Percentiles rank a stretch among this genome's conserved stretches.
Conservation (phyloP, 1,140 invertebrate genomes). For the Ceratina japonica region DNA sequence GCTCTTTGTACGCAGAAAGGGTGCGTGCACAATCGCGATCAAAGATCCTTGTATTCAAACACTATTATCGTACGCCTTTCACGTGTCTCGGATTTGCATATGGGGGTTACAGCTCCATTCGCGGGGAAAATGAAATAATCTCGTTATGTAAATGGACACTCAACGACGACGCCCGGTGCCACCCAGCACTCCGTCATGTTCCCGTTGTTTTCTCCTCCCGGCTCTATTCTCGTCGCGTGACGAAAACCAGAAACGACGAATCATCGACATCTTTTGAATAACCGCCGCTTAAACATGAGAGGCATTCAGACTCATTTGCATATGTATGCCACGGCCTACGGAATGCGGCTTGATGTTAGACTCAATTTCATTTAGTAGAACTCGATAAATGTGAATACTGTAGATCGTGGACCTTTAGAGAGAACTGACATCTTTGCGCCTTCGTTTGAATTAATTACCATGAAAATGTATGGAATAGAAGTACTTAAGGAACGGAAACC, state of each 20-base stretch:
- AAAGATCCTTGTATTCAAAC: conserved; percentile 59
- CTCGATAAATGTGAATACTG: no score
- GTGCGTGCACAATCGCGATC: conserved; percentile 47
- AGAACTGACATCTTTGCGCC: no score
- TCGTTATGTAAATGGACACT: conserved; percentile 67
- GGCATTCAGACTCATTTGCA: no score
- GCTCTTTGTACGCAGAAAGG: conserved; percentile 27
- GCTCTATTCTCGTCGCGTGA: background rate
- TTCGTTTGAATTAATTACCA: no score
- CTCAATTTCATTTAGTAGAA: no score
- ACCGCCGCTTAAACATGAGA: no score
- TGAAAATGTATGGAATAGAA: no score
- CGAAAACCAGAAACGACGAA: background rate
- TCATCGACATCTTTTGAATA: background rate
- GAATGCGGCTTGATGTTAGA: no score
- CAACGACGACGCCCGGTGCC: background rate
- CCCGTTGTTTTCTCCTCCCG: background rate
- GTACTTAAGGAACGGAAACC: no score
- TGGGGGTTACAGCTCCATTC: conserved; percentile 57
- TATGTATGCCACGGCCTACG: no score
- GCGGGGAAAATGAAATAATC: conserved; percentile 66
- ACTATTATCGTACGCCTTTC: conserved; percentile 61
- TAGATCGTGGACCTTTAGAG: no score
- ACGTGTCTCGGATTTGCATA: conserved; percentile 62
- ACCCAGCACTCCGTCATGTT: conserved; percentile 6